A percentile compares a stretch with the other conserved stretches of the same genome.
Conservation (phyloP, 1,140 invertebrate species). For the Aleiodes sp. region DNA sequence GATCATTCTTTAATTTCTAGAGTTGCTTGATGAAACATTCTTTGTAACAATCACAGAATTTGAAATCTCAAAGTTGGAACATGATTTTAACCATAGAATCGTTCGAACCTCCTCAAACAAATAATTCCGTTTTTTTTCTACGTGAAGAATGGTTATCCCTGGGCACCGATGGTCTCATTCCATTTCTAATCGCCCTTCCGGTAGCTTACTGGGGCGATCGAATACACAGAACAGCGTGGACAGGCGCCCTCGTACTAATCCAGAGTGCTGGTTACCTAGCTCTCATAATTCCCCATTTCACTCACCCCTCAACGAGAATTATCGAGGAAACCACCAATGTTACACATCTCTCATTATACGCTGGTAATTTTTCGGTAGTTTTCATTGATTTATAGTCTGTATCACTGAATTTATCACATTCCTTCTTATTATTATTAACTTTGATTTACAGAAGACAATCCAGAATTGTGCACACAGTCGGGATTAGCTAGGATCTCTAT, state of each 20-base stretch:
- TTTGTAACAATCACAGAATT: too few relatives aligned
- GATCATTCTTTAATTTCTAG: too few relatives aligned
- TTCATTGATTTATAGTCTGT: slow-evolving; percentile 22
- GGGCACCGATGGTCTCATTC: slow-evolving; percentile 32
- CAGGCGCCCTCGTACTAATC: slow-evolving; percentile 69
- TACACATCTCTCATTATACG: slow-evolving; percentile 55
- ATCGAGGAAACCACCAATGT: slow-evolving; percentile 50
- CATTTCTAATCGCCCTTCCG: slow-evolving; percentile 65
- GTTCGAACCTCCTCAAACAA: neutral
- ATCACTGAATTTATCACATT: neutral
- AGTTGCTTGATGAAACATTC: too few relatives aligned
- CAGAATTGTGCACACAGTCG: slow-evolving; percentile 52
- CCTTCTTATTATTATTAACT: slow-evolving; percentile 23
- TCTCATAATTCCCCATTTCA: slow-evolving; percentile 70
- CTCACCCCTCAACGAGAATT: slow-evolving; percentile 52
- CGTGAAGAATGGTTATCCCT: slow-evolving; percentile 27
- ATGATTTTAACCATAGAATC: too few relatives aligned
- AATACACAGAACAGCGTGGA: slow-evolving; percentile 70
- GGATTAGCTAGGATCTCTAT: slow-evolving; percentile 46
- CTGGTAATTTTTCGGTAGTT: slow-evolving; percentile 44
- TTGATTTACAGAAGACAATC: slow-evolving; percentile 55
- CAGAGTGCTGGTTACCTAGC: slow-evolving; percentile 66
- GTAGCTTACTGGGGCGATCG: slow-evolving; percentile 71
- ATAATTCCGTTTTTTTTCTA: neutral
- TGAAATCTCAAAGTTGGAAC: neutral